Evolutionary conservation across 2,888 invertebrate genomes (phyloP).

Genomic region (Galerucella nymphaeae): DNA sequence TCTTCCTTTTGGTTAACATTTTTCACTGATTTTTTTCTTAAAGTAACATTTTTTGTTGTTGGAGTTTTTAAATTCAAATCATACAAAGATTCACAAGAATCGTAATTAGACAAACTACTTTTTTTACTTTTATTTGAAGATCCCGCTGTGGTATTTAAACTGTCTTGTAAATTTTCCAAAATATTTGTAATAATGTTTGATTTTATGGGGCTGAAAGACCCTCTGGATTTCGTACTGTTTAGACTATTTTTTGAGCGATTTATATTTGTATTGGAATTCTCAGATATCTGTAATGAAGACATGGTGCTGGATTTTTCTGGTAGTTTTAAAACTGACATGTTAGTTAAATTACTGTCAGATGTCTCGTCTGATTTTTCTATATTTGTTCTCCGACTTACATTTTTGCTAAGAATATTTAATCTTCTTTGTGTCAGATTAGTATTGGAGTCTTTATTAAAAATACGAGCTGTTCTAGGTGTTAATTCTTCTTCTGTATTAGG

Average conservation of each 20-base stretch:
- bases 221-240: background rate
- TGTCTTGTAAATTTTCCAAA: conserved; percentile 25
- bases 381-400: conserved; percentile 25
- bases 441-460: background rate
- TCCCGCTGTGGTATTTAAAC: background rate
- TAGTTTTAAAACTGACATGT: too few relatives aligned
- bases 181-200: conserved; percentile 26
- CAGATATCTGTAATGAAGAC: conserved; percentile 29
- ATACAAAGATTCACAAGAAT: too few relatives aligned
- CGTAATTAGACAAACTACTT: too few relatives aligned
- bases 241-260: background rate
- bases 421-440: background rate
- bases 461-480: background rate
- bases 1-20: too few relatives aligned
- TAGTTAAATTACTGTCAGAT: too few relatives aligned
- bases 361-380: background rate
- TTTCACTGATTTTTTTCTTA: too few relatives aligned
- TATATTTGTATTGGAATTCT: background rate
- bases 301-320: conserved; percentile 32
- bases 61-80: too few relatives aligned
- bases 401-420: conserved; percentile 22
- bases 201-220: conserved; percentile 31
- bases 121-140: too few relatives aligned
- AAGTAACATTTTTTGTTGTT: too few relatives aligned
- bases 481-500: background rate